Conservation (phyloP, 2,113 vertebrate species). For the Coptodon bakossiorum region DNA sequence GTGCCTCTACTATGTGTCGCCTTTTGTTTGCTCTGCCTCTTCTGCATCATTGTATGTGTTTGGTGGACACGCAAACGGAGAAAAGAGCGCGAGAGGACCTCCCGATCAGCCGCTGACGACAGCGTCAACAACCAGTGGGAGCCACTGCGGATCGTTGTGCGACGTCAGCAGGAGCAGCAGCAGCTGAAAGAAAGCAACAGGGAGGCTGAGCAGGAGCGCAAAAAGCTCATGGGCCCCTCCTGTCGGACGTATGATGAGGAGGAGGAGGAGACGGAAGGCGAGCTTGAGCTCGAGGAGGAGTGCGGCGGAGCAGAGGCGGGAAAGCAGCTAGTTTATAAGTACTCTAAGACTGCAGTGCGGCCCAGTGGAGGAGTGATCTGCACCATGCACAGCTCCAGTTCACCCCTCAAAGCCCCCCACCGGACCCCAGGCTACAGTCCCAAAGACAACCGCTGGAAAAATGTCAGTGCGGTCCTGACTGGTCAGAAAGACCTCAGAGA, state of each 20-base stretch:
- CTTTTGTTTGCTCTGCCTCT: conserved; percentile 84
- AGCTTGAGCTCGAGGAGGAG: conserved; percentile 65
- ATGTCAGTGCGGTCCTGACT: conserved; percentile 67
- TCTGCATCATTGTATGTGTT: conserved; percentile 84
- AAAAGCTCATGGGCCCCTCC: conserved; percentile 86
- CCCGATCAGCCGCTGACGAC: conserved; percentile 70
- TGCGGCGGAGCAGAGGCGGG: conserved; percentile 73
- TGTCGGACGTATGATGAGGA: conserved; percentile 78
- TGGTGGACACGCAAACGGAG: conserved; percentile 96
- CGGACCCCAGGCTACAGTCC: conserved; percentile 79
- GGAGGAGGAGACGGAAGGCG: conserved; percentile 59
- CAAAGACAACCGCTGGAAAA: conserved; percentile 92
- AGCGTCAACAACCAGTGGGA: conserved; percentile 93
- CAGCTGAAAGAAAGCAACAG: conserved; percentile 76
- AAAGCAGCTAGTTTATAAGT: conserved; percentile 81
- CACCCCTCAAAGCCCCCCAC: conserved; percentile 78
- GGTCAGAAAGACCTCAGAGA: conserved; percentile 76
- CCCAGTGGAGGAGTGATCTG: conserved; percentile 76
- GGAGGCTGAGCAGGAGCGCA: conserved; percentile 85
- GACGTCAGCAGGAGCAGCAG: conserved; percentile 64
- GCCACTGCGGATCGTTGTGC: conserved; percentile 82
- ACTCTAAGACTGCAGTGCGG: conserved; percentile 76
- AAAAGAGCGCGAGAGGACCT: conserved; percentile 89
- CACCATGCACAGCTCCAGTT: conserved; percentile 70
- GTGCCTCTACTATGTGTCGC: conserved; percentile 80